Conservation (phyloP, 2,113 vertebrate genomes). For the Perognathus longimembris region DNA sequence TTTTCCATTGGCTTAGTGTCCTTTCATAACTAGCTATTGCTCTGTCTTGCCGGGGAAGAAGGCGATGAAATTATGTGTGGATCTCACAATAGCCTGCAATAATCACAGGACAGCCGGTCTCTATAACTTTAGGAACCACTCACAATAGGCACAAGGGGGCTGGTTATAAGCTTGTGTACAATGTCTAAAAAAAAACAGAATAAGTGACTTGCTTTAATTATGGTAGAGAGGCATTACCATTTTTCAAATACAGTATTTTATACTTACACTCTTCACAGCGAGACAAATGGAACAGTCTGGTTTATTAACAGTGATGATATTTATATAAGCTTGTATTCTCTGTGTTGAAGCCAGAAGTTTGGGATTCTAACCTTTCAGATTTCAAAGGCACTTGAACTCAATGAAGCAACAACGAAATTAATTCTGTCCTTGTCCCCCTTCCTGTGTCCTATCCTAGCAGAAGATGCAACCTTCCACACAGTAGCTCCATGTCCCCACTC, state of each 20-base stretch:
- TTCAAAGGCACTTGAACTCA: neutral
- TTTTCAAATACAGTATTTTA: neutral
- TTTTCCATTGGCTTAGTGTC: slow-evolving; percentile 68
- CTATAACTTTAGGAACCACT: neutral
- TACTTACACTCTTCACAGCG: neutral
- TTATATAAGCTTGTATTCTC: slow-evolving; percentile 17
- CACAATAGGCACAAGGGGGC: neutral
- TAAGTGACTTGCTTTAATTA: neutral
- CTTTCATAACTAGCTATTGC: slow-evolving; percentile 65
- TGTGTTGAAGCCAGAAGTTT: neutral
- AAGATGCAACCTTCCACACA: neutral
- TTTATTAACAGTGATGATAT: slow-evolving; percentile 22
- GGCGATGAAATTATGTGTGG: slow-evolving; percentile 32
- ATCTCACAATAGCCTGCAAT: slow-evolving; percentile 18
- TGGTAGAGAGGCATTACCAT: neutral
- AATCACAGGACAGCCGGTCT: neutral
- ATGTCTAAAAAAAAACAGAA: neutral
- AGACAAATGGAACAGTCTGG: neutral
- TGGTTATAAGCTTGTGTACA: neutral
- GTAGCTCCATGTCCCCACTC: neutral
- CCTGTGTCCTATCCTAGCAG: neutral
- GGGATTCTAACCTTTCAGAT: neutral
- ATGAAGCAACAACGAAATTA: neutral
- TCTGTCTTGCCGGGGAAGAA: slow-evolving; percentile 11
- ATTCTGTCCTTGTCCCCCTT: neutral